Base-by-base conservation (phyloP, 2,888 invertebrate species). In the Andrena flavipes region DNA sequence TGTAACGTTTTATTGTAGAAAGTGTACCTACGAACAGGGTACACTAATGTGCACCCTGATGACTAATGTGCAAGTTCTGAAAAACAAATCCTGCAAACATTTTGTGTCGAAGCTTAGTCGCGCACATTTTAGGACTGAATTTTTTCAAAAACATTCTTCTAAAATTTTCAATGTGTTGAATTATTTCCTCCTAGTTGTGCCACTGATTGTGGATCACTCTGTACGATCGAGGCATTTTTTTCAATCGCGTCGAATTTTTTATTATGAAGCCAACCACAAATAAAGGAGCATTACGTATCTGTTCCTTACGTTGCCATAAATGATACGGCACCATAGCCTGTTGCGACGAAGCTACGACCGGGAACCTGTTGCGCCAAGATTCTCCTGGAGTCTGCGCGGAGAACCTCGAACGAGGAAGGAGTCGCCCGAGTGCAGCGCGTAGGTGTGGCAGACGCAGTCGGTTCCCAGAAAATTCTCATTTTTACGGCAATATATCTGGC, bases 391-490 rank as follows among this genome's bases (percentile, higher is more conserved):
- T 16, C 6, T 51, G 51, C 6, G 33, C 56, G 26, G 56, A 56
- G 16, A 69, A 69, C 56, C 65, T 65, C 7, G 49, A 23, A 10
- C 13, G 60, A 56, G 74, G 69, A 65, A 70, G 77, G 73, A 59
- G 63, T 49, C 67, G 29, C 26, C 26, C 5, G 63, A 29, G 62
- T 23, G 35, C 35, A 48, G 8, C 48, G 68, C 78, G 71, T 75
- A 63, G 82, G 82, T 59, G 82, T 63, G 79, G 80, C 70, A 42
- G 68, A 23, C 51, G 23, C 23, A 1, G 67, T 13, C 35, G 35
- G 67, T 74, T 67, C 67, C 54, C 74, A 70, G 74, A 72, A 80
- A 80, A 82, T 82, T 63, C 33, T 2, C 30, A 76, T 80, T 82
- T 82, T 82, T 80, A 72, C 72, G 72, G 42, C 33, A 64, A 80